phyloP scores from a whole-genome alignment of 2,113 vertebrate species.

The Genyomyrus donnyi region DNA sequence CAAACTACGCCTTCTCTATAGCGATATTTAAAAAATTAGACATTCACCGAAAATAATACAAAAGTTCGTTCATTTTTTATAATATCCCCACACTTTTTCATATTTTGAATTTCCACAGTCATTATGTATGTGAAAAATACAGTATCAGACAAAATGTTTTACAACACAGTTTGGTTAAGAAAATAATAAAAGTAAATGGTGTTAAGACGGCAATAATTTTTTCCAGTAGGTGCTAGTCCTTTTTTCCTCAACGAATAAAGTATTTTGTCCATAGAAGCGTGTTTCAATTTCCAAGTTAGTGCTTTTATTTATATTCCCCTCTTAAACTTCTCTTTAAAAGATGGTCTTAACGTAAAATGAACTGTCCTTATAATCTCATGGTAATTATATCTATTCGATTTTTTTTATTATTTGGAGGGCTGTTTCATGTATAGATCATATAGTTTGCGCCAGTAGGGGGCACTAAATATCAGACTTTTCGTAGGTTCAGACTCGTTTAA shows the following conservation, averaged over 20 bases:
- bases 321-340: not conserved
- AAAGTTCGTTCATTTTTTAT: not conserved
- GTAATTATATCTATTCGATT: not conserved
- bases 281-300: not conserved
- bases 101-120: not conserved
- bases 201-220: not conserved
- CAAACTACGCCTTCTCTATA: not conserved
- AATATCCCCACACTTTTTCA: not conserved
- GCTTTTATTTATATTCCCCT: not conserved
- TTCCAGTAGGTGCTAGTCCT: not conserved
- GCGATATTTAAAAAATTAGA: not conserved
- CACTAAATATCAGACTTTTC: not conserved
- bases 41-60: not conserved
- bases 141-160: not conserved
- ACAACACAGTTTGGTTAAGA: not conserved
- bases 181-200: not conserved
- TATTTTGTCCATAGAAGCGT: not conserved
- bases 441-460: slow-evolving; percentile 10
- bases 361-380: not conserved
- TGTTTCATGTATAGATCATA: not conserved
- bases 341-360: not conserved
- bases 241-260: not conserved
- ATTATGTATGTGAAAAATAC: not conserved
- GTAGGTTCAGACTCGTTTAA: not conserved
- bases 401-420: not conserved